phyloP scores from a whole-genome alignment of 2,113 vertebrate species.

The Leptodactylus fuscus region DNA sequence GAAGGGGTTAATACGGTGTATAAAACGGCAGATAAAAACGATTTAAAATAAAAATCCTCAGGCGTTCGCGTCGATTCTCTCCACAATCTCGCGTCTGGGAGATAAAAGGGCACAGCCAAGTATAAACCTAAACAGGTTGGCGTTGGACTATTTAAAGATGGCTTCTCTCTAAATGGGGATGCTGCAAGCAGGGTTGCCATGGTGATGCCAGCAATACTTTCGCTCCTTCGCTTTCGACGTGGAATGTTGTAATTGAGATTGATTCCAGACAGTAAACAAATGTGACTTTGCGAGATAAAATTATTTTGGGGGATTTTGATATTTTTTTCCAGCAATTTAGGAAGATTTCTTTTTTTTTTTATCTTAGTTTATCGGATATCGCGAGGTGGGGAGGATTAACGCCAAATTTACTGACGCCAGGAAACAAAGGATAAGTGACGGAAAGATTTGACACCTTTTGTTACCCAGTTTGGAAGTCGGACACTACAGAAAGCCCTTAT shows the following conservation, averaged over 20 bases:
- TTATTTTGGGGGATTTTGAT: not conserved
- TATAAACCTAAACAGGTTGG: conserved; percentile 28
- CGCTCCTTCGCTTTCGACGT: not conserved
- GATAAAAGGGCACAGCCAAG: not conserved
- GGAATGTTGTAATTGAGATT: conserved; percentile 41
- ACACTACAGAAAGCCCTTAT: not conserved
- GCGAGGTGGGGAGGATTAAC: not conserved
- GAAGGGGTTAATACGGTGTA: not conserved
- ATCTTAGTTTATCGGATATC: not conserved
- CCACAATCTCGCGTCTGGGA: too few relatives aligned
- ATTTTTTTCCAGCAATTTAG: too few relatives aligned
- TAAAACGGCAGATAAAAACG: not conserved
- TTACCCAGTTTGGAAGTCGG: not conserved
- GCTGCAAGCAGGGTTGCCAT: conserved; percentile 49
- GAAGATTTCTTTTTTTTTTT: too few relatives aligned
- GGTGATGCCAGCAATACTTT: conserved; percentile 42
- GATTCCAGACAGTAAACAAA: conserved; percentile 31
- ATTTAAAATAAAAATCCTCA: too few relatives aligned
- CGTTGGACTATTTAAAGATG: conserved; percentile 44
- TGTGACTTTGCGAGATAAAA: conserved; percentile 1
- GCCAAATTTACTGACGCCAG: not conserved
- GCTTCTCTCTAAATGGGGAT: conserved; percentile 37
- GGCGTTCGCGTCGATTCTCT: not conserved
- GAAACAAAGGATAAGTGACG: not conserved
- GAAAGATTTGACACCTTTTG: not conserved